phyloP scores from a whole-genome alignment of 2,888 invertebrate genomes.

The Camponotus fellah region DNA sequence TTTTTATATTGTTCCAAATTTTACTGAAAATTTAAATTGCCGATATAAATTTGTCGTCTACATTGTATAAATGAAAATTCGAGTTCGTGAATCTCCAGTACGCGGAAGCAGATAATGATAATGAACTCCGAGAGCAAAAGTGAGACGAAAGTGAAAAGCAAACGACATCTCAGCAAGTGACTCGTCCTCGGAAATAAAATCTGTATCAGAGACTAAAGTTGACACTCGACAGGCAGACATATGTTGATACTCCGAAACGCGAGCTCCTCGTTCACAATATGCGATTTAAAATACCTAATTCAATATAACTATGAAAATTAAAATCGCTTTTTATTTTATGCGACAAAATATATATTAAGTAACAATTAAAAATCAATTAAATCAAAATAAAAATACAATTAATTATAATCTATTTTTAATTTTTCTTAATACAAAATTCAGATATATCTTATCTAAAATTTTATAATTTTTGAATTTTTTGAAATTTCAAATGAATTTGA shows the following conservation, averaged over 20 bases:
- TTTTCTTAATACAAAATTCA: background rate
- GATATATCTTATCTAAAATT: background rate
- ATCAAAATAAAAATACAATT: background rate
- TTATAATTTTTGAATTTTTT: background rate
- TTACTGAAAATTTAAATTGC: background rate
- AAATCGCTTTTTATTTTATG: background rate
- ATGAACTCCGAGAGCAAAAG: slow-evolving; percentile 28
- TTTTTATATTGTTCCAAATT: background rate
- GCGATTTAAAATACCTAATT: background rate
- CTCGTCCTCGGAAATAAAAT: slow-evolving; percentile 50
- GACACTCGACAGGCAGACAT: slow-evolving; percentile 38
- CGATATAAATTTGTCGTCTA: background rate
- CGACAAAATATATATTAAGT: background rate
- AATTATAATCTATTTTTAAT: background rate
- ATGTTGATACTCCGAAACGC: slow-evolving; percentile 21
- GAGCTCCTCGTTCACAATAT: background rate
- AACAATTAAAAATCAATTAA: slow-evolving; percentile 2
- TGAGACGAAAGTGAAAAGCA: slow-evolving; percentile 43
- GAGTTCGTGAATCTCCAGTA: slow-evolving; percentile 1
- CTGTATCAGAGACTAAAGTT: slow-evolving; percentile 40
- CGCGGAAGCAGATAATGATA: slow-evolving; percentile 39
- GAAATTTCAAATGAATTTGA: background rate
- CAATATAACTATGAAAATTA: background rate
- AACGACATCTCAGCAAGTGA: slow-evolving; percentile 3
- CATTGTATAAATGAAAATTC: background rate